These are phyloP conservation scores for Cosmia pyralina DNA, from an alignment of 2,888 invertebrate genomes.

Conservation along the genomic window DNA sequence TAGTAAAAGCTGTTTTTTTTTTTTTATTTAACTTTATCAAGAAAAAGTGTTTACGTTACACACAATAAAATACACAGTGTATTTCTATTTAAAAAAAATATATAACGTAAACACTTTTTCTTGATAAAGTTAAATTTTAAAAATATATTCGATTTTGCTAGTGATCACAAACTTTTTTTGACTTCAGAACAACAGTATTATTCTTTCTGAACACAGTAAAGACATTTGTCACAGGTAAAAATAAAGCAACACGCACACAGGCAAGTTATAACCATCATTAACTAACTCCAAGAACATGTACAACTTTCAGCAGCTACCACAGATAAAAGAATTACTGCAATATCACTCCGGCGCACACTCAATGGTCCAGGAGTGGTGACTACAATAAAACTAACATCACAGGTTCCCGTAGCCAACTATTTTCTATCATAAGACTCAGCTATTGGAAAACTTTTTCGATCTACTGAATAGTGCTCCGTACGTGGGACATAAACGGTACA, in stretches of 20 bases:
- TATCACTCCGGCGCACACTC: slow-evolving; percentile 52
- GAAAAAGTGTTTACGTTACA: no score
- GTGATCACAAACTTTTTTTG: no score
- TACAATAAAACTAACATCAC: slow-evolving; percentile 81
- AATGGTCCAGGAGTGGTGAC: slow-evolving; percentile 65
- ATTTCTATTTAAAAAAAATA: no score
- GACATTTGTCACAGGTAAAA: slow-evolving; percentile 21
- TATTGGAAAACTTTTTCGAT: slow-evolving; percentile 89
- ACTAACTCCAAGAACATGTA: slow-evolving; percentile 25
- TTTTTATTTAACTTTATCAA: no score
- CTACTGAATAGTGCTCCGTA: slow-evolving; percentile 83
- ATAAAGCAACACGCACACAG: slow-evolving; percentile 9
- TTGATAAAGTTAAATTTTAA: no score
- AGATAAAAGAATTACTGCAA: slow-evolving; percentile 65
- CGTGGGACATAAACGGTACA: slow-evolving; percentile 85
- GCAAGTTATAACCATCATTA: slow-evolving; percentile 43
- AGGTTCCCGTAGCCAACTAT: slow-evolving; percentile 80
- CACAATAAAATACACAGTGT: no score
- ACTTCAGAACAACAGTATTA: background rate
- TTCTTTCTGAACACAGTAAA: background rate
- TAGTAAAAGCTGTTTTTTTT: no score
- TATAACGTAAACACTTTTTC: no score
- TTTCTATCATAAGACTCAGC: slow-evolving; percentile 85
- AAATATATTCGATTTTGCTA: no score
- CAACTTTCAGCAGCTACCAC: slow-evolving; percentile 40